Conservation (phyloP, 2,113 vertebrate genomes). For the Mystacornis crossleyi region DNA sequence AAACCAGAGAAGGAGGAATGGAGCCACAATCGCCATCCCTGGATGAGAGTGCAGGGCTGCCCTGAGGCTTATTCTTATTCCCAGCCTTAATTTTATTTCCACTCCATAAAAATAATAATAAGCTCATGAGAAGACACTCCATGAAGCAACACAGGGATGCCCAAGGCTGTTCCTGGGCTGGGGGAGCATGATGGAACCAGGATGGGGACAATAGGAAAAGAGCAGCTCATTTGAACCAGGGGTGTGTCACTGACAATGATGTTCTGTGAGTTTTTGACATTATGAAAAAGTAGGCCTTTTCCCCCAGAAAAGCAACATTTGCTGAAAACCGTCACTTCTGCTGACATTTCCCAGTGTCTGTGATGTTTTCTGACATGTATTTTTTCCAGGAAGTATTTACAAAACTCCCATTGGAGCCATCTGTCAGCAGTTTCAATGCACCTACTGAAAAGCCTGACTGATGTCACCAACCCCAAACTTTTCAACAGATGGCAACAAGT, state of each 20-base stretch:
- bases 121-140: background rate
- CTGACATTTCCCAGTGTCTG: background rate
- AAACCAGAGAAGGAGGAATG: background rate
- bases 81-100: background rate
- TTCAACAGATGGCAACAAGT: background rate
- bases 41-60: background rate
- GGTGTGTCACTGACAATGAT: accelerated
- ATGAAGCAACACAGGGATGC: background rate
- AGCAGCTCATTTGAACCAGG: background rate
- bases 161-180: background rate
- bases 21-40: background rate
- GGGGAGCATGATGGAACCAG: accelerated
- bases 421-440: background rate
- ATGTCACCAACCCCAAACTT: background rate
- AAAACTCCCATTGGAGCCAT: background rate
- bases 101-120: background rate
- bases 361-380: background rate
- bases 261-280: background rate
- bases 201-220: background rate
- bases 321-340: background rate
- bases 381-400: background rate
- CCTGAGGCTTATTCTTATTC: slow-evolving; percentile 6
- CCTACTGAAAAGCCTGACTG: background rate
- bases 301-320: background rate
- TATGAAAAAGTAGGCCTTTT: background rate